Conservation (phyloP, 2,888 invertebrate genomes). For the Trisateles emortualis region DNA sequence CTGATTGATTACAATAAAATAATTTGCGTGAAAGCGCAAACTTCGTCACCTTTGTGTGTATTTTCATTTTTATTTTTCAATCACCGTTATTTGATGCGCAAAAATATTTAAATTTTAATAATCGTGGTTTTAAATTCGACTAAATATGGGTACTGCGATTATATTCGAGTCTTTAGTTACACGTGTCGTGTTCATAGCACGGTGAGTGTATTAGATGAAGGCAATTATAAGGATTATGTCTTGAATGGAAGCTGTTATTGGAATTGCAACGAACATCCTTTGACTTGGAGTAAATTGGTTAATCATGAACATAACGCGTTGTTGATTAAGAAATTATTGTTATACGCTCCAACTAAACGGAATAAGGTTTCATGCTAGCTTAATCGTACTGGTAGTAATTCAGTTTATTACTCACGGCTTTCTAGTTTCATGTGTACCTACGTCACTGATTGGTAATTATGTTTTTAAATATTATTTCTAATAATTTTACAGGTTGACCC, state of each 20-base stretch:
- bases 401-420: neutral
- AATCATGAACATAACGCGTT: constrained; percentile 2
- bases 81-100: constrained; percentile 37
- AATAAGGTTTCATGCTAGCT: neutral
- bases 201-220: neutral
- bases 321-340: constrained; percentile 5
- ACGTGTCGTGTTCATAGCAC: neutral
- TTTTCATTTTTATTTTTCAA: constrained; percentile 37
- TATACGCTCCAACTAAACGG: neutral
- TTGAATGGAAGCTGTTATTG: constrained; percentile 2
- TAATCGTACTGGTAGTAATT: neutral
- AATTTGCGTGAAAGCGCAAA: constrained; percentile 66
- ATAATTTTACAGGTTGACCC: no score
- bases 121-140: constrained; percentile 21
- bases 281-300: constrained; percentile 7
- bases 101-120: constrained; percentile 31
- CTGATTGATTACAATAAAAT: constrained; percentile 74
- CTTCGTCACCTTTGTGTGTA: constrained; percentile 52
- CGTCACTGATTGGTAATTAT: no score
- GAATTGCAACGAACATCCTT: constrained; percentile 4
- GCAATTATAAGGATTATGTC: constrained; percentile 4
- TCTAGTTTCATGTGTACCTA: no score
- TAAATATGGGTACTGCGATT: neutral
- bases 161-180: neutral
- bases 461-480: no score